Conservation (phyloP, 2,888 invertebrate genomes). For the Bellardia bayeri region DNA sequence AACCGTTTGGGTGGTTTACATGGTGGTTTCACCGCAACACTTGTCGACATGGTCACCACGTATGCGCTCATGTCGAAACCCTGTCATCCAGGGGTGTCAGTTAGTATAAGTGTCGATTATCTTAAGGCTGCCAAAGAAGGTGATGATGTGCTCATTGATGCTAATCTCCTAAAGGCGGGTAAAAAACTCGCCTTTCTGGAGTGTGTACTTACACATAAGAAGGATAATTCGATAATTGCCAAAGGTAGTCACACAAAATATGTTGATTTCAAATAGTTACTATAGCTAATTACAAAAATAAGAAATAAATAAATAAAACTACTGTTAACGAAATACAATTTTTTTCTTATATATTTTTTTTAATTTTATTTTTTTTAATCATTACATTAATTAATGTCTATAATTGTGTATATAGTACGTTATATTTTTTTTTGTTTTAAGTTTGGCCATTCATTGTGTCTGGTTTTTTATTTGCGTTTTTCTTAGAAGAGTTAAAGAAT, state of each 20-base stretch:
- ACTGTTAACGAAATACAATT: not conserved
- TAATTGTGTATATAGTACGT: constrained; percentile 33
- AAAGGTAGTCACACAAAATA: constrained; percentile 94
- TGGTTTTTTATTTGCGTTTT: constrained; percentile 27
- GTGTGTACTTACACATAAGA: constrained; percentile 91
- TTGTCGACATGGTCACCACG: constrained; percentile 90
- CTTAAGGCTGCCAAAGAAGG: constrained; percentile 91
- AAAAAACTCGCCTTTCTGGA: constrained; percentile 92
- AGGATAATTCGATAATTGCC: constrained; percentile 89
- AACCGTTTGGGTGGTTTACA: constrained; percentile 92
- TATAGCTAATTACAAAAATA: not conserved
- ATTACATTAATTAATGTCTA: constrained; percentile 44
- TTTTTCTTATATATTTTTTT: constrained; percentile 18
- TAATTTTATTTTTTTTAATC: constrained; percentile 48
- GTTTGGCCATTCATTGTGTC: constrained; percentile 62
- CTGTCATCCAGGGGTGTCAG: constrained; percentile 90
- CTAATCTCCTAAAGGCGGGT: constrained; percentile 90
- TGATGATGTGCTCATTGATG: constrained; percentile 91
- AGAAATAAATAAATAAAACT: constrained; percentile 31
- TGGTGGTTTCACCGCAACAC: constrained; percentile 93
- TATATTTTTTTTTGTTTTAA: constrained; percentile 52
- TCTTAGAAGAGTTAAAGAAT: constrained; percentile 44
- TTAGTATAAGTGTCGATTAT: constrained; percentile 93
- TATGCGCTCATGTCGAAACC: constrained; percentile 90
- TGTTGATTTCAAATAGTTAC: constrained; percentile 80